Base-by-base conservation (phyloP, 2,888 invertebrate genomes). In the Papilio gigon region DNA sequence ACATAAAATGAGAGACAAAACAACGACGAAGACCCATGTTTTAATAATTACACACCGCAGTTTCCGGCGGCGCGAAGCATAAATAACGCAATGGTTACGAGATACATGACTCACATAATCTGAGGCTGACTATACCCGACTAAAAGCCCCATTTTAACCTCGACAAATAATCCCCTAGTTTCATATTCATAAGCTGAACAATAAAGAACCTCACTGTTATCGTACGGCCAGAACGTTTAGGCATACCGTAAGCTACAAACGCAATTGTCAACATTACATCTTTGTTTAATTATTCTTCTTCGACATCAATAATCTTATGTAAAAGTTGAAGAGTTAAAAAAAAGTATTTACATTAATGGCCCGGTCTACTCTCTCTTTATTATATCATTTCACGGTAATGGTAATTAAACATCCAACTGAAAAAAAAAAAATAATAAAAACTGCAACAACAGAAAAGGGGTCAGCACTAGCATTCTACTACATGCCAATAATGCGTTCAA, bases 51-150 rank as follows among this genome's bases (percentile, higher is more conserved):
- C 70, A 75, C 70, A 70, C 72, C 70, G 70, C 75, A 73, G 72
- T 84, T 84, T 88, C 88, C 87, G 84, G 82, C 87, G 84, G 82
- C 81, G 81, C 75, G 76, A 77, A 81, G 80, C 76, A 78, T 82
- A 80, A 83, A 83, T 80, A 79, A 71, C 72, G 71, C 77, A 78
- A 76, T 76, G 75, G 77, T 80, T 81, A 77, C 76, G 77, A 78
- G 76, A 80, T 76, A 74, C 77, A 78, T 86, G 87, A 89, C 77
- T 89, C 88, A 88, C 72, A 70, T 72, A 71, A 67, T 74, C 74
- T 75, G 71, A 70, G 70, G 73, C 81, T 80, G 81, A 84, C 78
- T 77, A 77, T 76, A 78, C 78, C 73, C 69, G 73, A 71, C 73
- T 72, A 71, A 69, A 63, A 70, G 60, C 58, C 37, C 37, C 65